These are phyloP conservation scores for Zaprionus gabonicus DNA, from an alignment of 1,140 invertebrate genomes.

Conservation along the genomic window DNA sequence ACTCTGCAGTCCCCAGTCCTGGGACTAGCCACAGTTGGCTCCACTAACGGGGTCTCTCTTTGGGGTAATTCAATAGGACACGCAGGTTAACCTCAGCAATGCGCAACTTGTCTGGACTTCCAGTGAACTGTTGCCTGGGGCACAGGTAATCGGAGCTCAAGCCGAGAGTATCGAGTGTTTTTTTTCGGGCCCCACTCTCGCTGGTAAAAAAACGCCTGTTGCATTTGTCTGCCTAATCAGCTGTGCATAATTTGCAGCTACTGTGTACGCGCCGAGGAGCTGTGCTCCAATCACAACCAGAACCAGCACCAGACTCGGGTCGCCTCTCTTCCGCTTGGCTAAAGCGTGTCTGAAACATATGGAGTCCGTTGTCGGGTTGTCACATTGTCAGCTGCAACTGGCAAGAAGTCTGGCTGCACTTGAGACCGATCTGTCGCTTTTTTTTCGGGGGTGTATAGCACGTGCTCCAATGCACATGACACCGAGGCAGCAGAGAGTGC, in stretches of 20 bases:
- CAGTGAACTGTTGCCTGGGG: constrained; percentile 69
- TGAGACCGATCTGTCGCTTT: constrained; percentile 22
- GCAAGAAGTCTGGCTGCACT: constrained; percentile 66
- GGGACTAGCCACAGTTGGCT: constrained; percentile 18
- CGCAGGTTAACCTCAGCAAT: constrained; percentile 65
- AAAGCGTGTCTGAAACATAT: constrained; percentile 81
- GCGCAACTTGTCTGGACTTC: constrained; percentile 61
- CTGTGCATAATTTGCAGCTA: constrained; percentile 76
- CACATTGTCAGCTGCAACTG: constrained; percentile 52
- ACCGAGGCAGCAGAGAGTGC: constrained; percentile 57
- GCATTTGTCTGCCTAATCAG: constrained; percentile 80
- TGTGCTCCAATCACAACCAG: constrained; percentile 1
- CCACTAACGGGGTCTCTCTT: constrained; percentile 57
- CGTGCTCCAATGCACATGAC: constrained; percentile 79
- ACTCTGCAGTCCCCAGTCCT: constrained; percentile 47
- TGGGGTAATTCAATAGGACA: constrained; percentile 67
- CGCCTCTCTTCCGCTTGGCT: constrained; percentile 76
- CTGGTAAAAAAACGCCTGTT: constrained; percentile 49
- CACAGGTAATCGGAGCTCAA: constrained; percentile 53
- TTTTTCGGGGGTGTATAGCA: constrained; percentile 64
- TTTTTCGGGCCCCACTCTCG: constrained; percentile 23
- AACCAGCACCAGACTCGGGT: neutral
- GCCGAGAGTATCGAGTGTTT: constrained; percentile 66
- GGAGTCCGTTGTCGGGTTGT: constrained; percentile 37
- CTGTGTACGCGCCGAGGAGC: constrained; percentile 63